Percentiles rank a stretch among this genome's conserved stretches.
Conservation (phyloP, 2,888 invertebrate genomes). For the Platycnemis pennipes region DNA sequence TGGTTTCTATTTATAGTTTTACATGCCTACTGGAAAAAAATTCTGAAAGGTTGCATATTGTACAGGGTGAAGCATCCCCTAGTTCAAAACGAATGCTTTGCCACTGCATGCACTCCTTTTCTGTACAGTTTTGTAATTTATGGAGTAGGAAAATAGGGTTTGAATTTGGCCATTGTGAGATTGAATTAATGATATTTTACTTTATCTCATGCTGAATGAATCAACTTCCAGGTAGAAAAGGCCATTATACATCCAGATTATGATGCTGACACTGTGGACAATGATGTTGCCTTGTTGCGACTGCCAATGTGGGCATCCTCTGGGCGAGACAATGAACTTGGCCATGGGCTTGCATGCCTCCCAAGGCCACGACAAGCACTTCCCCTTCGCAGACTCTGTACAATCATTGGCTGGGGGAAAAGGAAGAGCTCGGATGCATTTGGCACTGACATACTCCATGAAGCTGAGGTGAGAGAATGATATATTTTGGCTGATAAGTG, state of each 20-base stretch:
- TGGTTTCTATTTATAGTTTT: too few relatives aligned
- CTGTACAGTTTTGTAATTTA: too few relatives aligned
- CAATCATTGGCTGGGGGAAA: conserved; percentile 97
- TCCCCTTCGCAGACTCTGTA: conserved; percentile 86
- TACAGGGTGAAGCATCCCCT: too few relatives aligned
- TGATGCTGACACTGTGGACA: conserved; percentile 93
- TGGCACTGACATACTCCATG: conserved; percentile 91
- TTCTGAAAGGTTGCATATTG: too few relatives aligned
- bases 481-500: neutral
- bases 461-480: conserved; percentile 85
- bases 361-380: conserved; percentile 86
- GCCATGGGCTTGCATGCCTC: conserved; percentile 88
- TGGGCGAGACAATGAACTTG: conserved; percentile 76
- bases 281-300: conserved; percentile 93
- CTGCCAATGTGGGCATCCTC: conserved; percentile 79
- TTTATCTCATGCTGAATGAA: too few relatives aligned
- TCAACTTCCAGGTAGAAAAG: conserved; percentile 80
- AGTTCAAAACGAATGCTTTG: too few relatives aligned
- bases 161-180: too few relatives aligned
- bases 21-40: too few relatives aligned
- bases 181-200: too few relatives aligned
- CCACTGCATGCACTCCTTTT: too few relatives aligned
- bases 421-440: conserved; percentile 87
- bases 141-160: too few relatives aligned
- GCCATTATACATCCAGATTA: conserved; percentile 92